Percentiles rank a stretch among this genome's conserved stretches.
Conservation (phyloP, 2,797 vertebrate genomes). For the Petrocephalus schoutedeni region DNA sequence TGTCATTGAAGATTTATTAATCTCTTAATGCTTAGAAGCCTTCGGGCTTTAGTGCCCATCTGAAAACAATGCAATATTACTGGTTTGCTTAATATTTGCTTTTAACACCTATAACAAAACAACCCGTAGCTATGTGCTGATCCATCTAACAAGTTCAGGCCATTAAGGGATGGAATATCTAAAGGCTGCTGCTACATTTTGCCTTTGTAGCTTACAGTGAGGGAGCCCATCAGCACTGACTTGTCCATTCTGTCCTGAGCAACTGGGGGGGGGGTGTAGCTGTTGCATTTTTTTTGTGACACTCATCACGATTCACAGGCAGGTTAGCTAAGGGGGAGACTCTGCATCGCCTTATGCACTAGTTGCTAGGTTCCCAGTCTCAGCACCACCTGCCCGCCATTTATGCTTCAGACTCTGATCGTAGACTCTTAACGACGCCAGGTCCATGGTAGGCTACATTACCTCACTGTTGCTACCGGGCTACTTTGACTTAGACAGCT, state of each 20-base stretch:
- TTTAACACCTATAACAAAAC: neutral
- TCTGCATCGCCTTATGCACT: constrained; percentile 12
- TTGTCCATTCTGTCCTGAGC: neutral
- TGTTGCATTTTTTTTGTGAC: neutral
- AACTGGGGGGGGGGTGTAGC: neutral
- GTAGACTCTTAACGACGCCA: neutral
- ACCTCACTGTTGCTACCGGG: neutral
- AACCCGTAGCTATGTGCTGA: neutral
- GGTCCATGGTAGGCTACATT: neutral
- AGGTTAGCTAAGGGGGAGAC: neutral
- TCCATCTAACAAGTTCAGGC: neutral
- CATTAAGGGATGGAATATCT: neutral
- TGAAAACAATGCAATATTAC: neutral
- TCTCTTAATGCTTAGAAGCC: neutral
- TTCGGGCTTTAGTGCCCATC: neutral
- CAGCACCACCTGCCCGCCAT: constrained; percentile 17
- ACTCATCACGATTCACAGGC: neutral
- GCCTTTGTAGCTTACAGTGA: neutral
- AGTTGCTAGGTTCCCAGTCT: constrained; percentile 28
- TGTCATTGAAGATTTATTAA: neutral
- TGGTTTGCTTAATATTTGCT: neutral
- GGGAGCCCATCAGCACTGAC: neutral
- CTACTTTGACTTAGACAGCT: neutral
- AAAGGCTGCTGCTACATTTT: neutral
- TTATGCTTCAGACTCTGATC: neutral